Base-by-base conservation (phyloP, 2,888 invertebrate genomes). In the Aethes cnicana region DNA sequence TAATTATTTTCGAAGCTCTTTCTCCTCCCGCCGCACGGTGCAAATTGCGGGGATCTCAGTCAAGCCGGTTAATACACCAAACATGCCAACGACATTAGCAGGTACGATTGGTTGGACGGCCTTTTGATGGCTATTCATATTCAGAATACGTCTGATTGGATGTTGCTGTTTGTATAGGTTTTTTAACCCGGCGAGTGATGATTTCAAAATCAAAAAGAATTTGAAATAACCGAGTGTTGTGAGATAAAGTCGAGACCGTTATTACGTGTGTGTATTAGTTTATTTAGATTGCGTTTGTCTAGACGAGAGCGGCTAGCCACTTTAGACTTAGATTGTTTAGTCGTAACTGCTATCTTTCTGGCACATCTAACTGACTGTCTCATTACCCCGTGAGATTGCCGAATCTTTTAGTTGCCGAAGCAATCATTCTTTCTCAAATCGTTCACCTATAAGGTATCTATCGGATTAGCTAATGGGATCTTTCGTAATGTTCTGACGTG, bases 211-310 rank as follows among this genome's bases (percentile, higher is more conserved):
- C 26, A 25, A 33, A 36, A 44, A 46, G 39, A 32, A 39, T 46
- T 52, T 32, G 16, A 46, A 46, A 52, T 32, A 33, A 39, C 33
- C 44, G 20, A 30, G 25, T 39, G 39, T 52, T 52, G 50, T 25
- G 32, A 23, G 36, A 5, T 39, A 7, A 20, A 37, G 41, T 33
- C 17, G 32, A 32, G 25, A 28, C 37, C 7, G 16, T 20, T 46
- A 37, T 25, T 39, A 43, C 25, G 21, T 35, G 16, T 17, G n/a
- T n/a, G 28, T 28, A 28, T 28, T 42, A 52, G 52, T 52, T 52
- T 52, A 52, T 52, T 52, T 52, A 46, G 37, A 52, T 52, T 33
- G 46, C 44, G 25, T 52, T 46, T 52, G 52, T 52, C 52, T 52
- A 52, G 52, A 52, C 52, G 25, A n/a, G 39, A 44, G 50, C 26